A percentile compares a stretch with the other conserved stretches of the same genome.
Conservation (phyloP, 2,797 vertebrate species). For the Momotus momota region DNA sequence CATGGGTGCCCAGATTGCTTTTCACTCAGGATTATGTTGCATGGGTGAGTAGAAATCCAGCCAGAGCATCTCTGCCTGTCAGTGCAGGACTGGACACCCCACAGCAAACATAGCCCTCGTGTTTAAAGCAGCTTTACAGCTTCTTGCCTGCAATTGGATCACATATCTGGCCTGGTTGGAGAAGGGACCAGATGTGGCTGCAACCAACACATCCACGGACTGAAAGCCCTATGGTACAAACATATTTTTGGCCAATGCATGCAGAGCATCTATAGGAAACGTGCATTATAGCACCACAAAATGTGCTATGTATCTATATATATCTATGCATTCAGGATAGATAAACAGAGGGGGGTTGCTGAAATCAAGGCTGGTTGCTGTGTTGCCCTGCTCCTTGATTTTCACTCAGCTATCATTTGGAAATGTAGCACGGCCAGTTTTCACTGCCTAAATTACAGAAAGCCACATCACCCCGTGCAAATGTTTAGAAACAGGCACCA, state of each 20-base stretch:
- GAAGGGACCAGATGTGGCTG: not conserved
- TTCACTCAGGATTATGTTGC: not conserved
- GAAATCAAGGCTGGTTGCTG: not conserved
- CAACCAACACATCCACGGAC: not conserved
- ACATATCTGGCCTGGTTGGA: not conserved
- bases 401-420: not conserved
- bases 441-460: not conserved
- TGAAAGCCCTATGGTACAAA: accelerated
- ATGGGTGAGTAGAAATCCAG: not conserved
- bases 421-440: accelerated
- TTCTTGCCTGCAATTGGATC: not conserved
- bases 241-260: not conserved
- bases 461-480: accelerated
- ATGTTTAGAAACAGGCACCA: not conserved
- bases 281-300: not conserved
- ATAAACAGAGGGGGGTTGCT: not conserved
- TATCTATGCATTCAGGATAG: not conserved
- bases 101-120: not conserved
- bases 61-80: not conserved
- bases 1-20: accelerated
- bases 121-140: not conserved
- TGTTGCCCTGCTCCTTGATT: not conserved
- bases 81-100: not conserved
- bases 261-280: not conserved
- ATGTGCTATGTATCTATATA: not conserved